Conservation (phyloP, 1,140 invertebrate genomes). For the Zaprionus kolodkinae region DNA sequence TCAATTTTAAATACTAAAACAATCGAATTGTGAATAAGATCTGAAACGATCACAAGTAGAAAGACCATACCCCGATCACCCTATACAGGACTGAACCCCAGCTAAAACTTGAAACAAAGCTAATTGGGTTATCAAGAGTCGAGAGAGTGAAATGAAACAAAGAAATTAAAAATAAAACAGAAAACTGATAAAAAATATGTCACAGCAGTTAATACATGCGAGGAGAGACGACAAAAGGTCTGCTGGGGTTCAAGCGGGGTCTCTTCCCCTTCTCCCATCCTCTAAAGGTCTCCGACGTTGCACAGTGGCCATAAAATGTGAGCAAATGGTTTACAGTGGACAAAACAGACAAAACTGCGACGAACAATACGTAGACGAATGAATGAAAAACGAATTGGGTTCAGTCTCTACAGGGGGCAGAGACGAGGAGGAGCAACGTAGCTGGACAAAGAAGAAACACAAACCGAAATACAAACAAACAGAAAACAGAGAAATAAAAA, state of each 20-base stretch:
- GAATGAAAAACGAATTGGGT: background rate
- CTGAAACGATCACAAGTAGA: background rate
- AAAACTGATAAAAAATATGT: constrained; percentile 45
- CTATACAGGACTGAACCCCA: background rate
- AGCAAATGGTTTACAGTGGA: constrained; percentile 24
- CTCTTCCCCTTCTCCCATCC: background rate
- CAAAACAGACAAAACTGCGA: constrained; percentile 18
- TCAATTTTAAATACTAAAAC: background rate
- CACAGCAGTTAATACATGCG: constrained; percentile 54
- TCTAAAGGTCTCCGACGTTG: background rate
- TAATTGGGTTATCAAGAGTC: constrained; percentile 55
- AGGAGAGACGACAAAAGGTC: constrained; percentile 53
- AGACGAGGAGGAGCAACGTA: background rate
- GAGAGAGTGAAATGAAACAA: constrained; percentile 4
- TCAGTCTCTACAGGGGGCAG: background rate
- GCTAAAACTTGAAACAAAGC: constrained; percentile 27
- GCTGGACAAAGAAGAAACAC: constrained; percentile 21
- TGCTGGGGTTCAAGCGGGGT: constrained; percentile 12
- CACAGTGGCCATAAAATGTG: constrained; percentile 36
- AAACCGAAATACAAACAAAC: constrained; percentile 41
- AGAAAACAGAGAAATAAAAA: constrained; percentile 31
- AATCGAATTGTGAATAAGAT: background rate
- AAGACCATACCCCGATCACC: background rate
- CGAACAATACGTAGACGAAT: constrained; percentile 15
- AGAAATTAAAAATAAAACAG: constrained; percentile 25